These are phyloP conservation scores for Atherinomorus stipes DNA, from an alignment of 2,113 vertebrate genomes.

Conservation along the genomic window DNA sequence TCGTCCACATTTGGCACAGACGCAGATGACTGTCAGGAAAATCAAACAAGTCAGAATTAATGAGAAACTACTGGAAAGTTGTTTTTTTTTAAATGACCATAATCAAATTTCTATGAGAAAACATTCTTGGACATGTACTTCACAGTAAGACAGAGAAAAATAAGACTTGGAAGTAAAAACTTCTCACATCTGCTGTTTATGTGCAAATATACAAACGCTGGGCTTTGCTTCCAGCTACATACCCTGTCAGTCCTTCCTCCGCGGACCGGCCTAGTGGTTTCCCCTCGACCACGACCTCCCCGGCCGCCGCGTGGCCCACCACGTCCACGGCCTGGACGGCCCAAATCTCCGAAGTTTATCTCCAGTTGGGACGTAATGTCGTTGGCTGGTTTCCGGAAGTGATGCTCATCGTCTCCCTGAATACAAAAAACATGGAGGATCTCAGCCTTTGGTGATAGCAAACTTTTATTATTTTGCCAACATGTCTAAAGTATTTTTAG, in stretches of 20 bases:
- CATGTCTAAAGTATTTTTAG: not conserved
- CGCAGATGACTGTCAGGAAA: constrained; percentile 85
- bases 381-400: constrained; percentile 97
- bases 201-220: not conserved
- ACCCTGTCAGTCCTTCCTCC: constrained; percentile 94
- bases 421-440: constrained; percentile 58
- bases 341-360: constrained; percentile 98
- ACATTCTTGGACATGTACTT: not conserved
- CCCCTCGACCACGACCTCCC: constrained; percentile 74
- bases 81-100: no score
- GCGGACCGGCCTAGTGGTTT: constrained; percentile 84
- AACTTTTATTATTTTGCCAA: rapidly evolving
- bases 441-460: not conserved
- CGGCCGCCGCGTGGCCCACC: constrained; percentile 91
- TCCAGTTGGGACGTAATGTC: constrained; percentile 99
- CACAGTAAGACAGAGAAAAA: no score
- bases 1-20: constrained; percentile 98
- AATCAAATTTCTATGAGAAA: no score
- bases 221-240: not conserved
- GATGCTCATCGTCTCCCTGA: constrained; percentile 90
- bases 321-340: constrained; percentile 94
- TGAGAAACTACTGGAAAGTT: not conserved
- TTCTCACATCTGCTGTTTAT: no score
- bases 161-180: no score
- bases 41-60: not conserved